Percentiles rank a stretch among this genome's conserved stretches.
phyloP scores from a whole-genome alignment of 1,140 invertebrate genomes.

The Macrosteles quadrilineatus region DNA sequence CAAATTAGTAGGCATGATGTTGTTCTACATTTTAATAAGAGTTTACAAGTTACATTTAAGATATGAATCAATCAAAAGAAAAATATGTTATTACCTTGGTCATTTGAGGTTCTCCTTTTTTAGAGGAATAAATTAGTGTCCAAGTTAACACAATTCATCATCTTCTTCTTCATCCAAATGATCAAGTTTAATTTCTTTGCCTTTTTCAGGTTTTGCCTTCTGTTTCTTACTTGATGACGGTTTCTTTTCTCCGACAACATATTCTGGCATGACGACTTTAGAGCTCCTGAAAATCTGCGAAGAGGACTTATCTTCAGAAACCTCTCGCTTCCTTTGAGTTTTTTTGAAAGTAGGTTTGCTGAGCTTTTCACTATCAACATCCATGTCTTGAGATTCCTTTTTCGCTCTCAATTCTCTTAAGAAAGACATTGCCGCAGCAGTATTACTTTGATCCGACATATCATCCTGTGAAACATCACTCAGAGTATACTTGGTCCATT shows the following conservation, averaged over 20 bases:
- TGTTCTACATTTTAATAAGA: too few relatives aligned
- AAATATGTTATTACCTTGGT: neutral
- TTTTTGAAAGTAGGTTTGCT: conserved; percentile 43
- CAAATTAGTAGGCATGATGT: too few relatives aligned
- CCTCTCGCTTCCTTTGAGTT: conserved; percentile 40
- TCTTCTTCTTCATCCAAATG: conserved; percentile 38
- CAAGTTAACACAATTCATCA: too few relatives aligned
- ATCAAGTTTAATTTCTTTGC: conserved; percentile 34
- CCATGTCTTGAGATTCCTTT: conserved; percentile 48
- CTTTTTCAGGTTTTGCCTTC: conserved; percentile 16
- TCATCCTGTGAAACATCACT: conserved; percentile 69
- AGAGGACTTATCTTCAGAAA: conserved; percentile 44
- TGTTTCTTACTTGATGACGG: conserved; percentile 47
- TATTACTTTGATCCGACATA: conserved; percentile 72
- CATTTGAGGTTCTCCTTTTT: too few relatives aligned
- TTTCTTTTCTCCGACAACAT: conserved; percentile 71
- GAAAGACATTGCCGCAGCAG: conserved; percentile 68
- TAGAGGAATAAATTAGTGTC: too few relatives aligned
- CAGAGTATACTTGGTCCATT: conserved; percentile 74
- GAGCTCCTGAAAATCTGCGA: conserved; percentile 59
- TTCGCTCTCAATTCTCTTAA: conserved; percentile 63
- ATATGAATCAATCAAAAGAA: too few relatives aligned
- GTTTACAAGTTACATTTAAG: too few relatives aligned
- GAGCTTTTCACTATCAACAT: conserved; percentile 38
- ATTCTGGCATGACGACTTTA: conserved; percentile 76